Evolutionary conservation across 1,140 invertebrate species (phyloP), one percentile per base, ranked within the genome.

Genomic region (Drosophila albomicans): DNA sequence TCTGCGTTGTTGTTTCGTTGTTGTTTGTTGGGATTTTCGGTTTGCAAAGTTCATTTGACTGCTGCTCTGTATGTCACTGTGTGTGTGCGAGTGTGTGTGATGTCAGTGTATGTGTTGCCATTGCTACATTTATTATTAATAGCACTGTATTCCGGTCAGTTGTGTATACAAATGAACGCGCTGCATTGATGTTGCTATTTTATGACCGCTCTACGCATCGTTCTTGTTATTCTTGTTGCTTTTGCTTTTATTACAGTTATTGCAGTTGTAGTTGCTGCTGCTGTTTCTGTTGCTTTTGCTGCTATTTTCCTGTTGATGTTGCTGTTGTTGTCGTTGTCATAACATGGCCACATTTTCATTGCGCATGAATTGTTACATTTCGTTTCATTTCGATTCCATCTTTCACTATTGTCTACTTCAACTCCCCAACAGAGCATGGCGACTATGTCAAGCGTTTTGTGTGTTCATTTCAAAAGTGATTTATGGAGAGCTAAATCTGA

Each of bases 91-190:
- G 67, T 32, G 15, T 49, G 43, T 49, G 43, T 70, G 45, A 16
- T 58, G 45, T 57, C 16, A 52, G 51, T 41, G 68, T 48, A 2
- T 43, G 57, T 66, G 41, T 41, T 54, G 54, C 52, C 59, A 75
- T 52, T 75, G 75, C 81, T 67, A 77, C 85, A 89, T 89, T 89
- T 89, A 89, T 89, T 89, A 89, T 89, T 89, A 89, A 89, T 89
- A 89, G 85, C 85, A 68, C 81, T 89, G 80, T 85, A 89, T 89
- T 89, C 85, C 85, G 84, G 84, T 56, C 84, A 65, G 78, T 72
- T 71, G 64, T 65, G 51, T 64, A 77, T 67, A 78, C 65, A 67
- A 86, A 75, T 81, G 82, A 85, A 86, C 72, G 84, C 84, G 67
- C 57, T 88, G 75, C 85, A 84, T 84, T 89, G 84, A 89, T 81